Conservation (phyloP, 2,797 vertebrate species). For the Schizopygopsis malacanthus region DNA sequence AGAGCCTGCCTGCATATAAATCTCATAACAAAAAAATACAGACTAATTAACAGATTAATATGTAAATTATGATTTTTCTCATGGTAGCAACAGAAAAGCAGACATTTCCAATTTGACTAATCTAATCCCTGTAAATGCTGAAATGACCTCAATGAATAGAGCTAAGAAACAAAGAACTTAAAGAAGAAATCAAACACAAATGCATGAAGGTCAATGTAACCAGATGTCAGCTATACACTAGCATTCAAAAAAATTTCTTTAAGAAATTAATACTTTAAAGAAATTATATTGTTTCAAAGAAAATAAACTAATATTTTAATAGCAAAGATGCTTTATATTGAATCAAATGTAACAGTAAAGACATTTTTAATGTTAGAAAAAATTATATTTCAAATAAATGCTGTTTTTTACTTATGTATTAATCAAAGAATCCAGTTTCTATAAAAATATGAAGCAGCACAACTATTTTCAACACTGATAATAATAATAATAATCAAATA, state of each 20-base stretch:
- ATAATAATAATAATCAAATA: slow-evolving; percentile 3
- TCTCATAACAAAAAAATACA: neutral
- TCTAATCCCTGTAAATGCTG: neutral
- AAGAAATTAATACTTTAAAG: neutral
- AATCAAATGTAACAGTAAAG: neutral
- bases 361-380: neutral
- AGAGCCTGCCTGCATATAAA: neutral
- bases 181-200: neutral
- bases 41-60: neutral
- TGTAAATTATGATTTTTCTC: neutral
- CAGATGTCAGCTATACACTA: neutral
- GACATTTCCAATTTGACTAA: neutral
- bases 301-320: neutral
- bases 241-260: neutral
- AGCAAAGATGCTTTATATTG: neutral
- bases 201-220: neutral
- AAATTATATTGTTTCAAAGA: neutral
- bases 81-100: neutral
- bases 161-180: neutral
- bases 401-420: neutral
- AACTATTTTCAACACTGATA: neutral
- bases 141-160: neutral
- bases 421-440: neutral
- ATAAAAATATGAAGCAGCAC: neutral
- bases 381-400: neutral